These are phyloP conservation scores for Rhopalosiphum padi DNA, from an alignment of 1,140 invertebrate species.

Conservation along the genomic window DNA sequence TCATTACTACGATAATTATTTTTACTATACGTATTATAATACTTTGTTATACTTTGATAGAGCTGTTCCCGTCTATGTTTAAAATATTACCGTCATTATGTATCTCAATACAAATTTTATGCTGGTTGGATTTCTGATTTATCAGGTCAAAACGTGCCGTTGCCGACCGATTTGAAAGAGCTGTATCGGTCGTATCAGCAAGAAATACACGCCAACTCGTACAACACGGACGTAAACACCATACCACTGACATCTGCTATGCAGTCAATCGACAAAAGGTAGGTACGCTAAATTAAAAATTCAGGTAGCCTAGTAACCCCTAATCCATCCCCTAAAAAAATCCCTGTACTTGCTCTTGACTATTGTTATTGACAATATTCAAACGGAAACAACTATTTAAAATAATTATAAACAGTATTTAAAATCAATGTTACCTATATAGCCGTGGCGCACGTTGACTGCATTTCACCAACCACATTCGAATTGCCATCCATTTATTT, in stretches of 20 bases:
- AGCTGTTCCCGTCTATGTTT: too few relatives aligned
- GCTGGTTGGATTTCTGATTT: background rate
- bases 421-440: background rate
- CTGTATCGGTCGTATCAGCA: conserved; percentile 86
- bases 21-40: too few relatives aligned
- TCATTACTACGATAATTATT: too few relatives aligned
- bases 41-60: too few relatives aligned
- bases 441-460: background rate
- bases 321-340: too few relatives aligned
- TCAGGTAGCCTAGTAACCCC: too few relatives aligned
- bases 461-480: background rate
- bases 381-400: background rate
- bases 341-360: too few relatives aligned
- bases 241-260: conserved; percentile 63
- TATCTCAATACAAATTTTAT: background rate
- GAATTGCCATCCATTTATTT: too few relatives aligned
- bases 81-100: too few relatives aligned
- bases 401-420: background rate
- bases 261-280: conserved; percentile 63
- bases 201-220: conserved; percentile 79
- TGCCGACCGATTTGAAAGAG: conserved; percentile 82
- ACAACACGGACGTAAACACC: conserved; percentile 65
- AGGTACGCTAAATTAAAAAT: too few relatives aligned
- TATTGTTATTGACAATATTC: background rate
- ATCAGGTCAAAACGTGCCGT: conserved; percentile 72